These are phyloP conservation scores for Philopotamus ludificatus DNA, from an alignment of 1,140 invertebrate genomes.

Conservation along the genomic window DNA sequence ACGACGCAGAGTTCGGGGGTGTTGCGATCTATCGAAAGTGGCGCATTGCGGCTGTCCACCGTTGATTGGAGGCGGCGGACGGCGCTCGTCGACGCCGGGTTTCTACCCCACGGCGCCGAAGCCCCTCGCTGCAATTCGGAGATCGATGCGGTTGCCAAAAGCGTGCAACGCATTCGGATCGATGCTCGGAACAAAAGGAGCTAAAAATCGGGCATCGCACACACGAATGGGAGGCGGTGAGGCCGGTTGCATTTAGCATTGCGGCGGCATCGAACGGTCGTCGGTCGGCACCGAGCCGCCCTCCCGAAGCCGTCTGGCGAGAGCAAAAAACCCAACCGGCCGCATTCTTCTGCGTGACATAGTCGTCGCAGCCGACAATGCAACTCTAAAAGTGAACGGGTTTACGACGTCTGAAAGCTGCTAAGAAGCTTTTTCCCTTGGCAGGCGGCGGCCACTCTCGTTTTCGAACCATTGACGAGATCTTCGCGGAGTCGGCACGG, in stretches of 20 bases:
- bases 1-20: too few relatives aligned
- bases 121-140: too few relatives aligned
- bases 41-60: too few relatives aligned
- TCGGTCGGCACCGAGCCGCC: not conserved
- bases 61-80: not conserved
- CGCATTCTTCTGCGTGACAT: conserved; percentile 38
- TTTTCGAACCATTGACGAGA: conserved; percentile 38
- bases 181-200: too few relatives aligned
- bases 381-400: conserved; percentile 15
- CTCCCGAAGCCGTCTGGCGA: conserved; percentile 15
- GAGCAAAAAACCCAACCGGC: conserved; percentile 34
- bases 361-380: conserved; percentile 17
- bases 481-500: not conserved
- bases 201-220: too few relatives aligned
- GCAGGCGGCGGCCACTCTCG: conserved; percentile 30
- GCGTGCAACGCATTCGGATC: too few relatives aligned
- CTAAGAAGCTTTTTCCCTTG: conserved; percentile 10
- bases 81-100: too few relatives aligned
- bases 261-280: not conserved
- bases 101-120: too few relatives aligned
- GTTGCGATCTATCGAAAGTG: too few relatives aligned
- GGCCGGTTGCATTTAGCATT: conserved; percentile 6
- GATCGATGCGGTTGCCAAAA: too few relatives aligned
- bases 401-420: not conserved
- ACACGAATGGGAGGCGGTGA: too few relatives aligned